These are phyloP conservation scores for Haliaeetus leucogaster DNA, from an alignment of 2,113 vertebrate species.

Conservation along the genomic window DNA sequence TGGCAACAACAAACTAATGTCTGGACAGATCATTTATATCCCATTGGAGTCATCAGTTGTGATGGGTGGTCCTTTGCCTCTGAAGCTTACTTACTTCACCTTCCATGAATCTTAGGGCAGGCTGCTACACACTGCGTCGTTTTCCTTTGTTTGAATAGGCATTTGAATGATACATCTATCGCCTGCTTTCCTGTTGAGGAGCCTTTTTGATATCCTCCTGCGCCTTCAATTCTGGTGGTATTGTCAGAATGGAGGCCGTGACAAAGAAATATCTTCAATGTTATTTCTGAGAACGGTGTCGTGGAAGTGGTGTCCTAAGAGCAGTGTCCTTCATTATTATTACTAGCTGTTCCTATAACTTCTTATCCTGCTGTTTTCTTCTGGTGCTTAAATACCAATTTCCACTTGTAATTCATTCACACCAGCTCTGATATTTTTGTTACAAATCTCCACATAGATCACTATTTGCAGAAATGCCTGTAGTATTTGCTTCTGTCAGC, in stretches of 20 bases:
- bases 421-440: neutral
- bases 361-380: neutral
- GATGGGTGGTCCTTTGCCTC: neutral
- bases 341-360: neutral
- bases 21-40: neutral
- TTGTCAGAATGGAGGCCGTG: neutral
- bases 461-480: neutral
- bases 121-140: accelerated
- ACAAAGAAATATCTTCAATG: neutral
- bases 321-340: no score
- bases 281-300: neutral
- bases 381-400: neutral
- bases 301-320: neutral
- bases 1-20: neutral
- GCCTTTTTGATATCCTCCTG: neutral
- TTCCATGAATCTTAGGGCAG: neutral
- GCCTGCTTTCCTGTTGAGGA: neutral
- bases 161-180: neutral
- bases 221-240: accelerated
- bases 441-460: neutral
- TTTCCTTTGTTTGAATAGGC: neutral
- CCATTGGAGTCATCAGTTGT: neutral
- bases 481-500: neutral
- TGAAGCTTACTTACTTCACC: neutral
- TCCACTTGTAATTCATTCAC: neutral